A percentile compares a stretch with the other conserved stretches of the same genome.
Conservation (phyloP, 2,888 invertebrate genomes). For the Harmothoe impar region DNA sequence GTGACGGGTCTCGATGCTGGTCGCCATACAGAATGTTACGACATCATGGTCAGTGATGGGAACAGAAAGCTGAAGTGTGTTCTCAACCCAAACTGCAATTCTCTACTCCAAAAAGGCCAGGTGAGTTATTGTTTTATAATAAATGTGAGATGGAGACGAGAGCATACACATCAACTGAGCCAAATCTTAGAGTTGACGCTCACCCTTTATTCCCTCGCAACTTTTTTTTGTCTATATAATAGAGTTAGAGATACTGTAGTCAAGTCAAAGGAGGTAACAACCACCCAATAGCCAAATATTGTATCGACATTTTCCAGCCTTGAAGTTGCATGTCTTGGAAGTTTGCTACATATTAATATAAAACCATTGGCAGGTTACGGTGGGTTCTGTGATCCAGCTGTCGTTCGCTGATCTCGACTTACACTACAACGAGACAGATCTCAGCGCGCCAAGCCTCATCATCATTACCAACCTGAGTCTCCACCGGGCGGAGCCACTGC, state of each 20-base stretch:
- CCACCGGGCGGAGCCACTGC: background rate
- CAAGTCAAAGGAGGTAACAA: too few relatives aligned
- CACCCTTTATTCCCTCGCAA: too few relatives aligned
- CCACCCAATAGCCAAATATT: too few relatives aligned
- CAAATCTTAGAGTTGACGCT: too few relatives aligned
- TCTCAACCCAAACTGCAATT: background rate
- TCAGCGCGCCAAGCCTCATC: background rate
- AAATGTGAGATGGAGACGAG: too few relatives aligned
- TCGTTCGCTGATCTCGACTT: background rate
- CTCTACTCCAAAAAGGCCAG: background rate
- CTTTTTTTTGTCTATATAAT: too few relatives aligned
- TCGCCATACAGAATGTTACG: background rate
- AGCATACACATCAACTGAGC: too few relatives aligned
- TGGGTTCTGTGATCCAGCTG: background rate
- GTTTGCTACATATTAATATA: too few relatives aligned
- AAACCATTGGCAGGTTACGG: background rate
- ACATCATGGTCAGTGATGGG: background rate
- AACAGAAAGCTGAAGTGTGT: conserved; percentile 2
- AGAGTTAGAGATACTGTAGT: too few relatives aligned
- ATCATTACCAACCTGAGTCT: background rate
- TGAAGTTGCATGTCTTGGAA: too few relatives aligned
- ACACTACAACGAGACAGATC: background rate
- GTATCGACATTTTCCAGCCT: too few relatives aligned
- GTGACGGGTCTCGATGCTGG: background rate
- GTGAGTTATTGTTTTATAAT: too few relatives aligned